Evolutionary conservation across 1,140 invertebrate species (phyloP), one percentile per base, ranked within the genome.

Genomic region (Pseudomyrmex dendroicus): DNA sequence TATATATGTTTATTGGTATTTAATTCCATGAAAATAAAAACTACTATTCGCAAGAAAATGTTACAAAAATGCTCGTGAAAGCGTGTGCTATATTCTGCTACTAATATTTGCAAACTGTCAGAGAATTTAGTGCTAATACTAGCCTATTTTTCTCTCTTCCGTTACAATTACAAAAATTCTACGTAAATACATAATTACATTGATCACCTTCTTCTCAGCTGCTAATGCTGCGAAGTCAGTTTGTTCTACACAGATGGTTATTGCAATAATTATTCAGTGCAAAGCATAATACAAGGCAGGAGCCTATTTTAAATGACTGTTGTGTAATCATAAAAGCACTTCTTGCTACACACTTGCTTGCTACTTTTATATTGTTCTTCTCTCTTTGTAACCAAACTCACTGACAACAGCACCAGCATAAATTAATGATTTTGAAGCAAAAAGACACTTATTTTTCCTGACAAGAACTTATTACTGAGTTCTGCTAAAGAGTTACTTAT

Each of bases 401-500:
- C 17, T 20, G 25, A 17, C 44, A 52, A 44, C n/a, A 62, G 5
- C 70, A 84, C 20, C 54, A 52, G 13, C 22, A 74, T 48, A 70
- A 83, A 52, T 72, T 74, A 67, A 2, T 46, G 50, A 82, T 48
- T 59, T 76, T 52, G 44, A 44, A 25, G 56, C 73, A 52, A 54
- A 50, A 4, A 73, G 15, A 66, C 15, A 56, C 52, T 80, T 52
- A 80, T 78, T 48, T n/a, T 73, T 72, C 44, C n/a, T 73, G 52
- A 67, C 63, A 61, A 82, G 72, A 64, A 63, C 70, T 78, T 72
- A 17, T 46, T 88, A 82, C 52, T 50, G 83, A 88, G 66, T 52
- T 84, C 86, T 70, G 84, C 74, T 59, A 84, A 86, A 64, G 35
- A 89, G 86, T 91, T 92, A 85, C 85, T 93, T 93, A 93, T 93